phyloP scores from a whole-genome alignment of 2,797 vertebrate species.

The Setipinna tenuifilis region DNA sequence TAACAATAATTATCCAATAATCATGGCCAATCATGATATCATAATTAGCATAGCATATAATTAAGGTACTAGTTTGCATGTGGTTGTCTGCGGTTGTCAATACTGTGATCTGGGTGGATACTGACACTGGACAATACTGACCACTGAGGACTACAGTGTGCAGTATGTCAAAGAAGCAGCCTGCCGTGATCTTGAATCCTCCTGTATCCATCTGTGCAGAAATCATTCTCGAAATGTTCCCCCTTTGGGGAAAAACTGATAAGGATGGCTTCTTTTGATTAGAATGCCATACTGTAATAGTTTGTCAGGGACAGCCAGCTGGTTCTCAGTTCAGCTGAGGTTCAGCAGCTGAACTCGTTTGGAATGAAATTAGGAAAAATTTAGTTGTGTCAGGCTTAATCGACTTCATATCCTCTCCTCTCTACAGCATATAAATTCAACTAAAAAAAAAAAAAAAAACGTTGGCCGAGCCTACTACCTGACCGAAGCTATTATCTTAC shows the following conservation, averaged over 20 bases:
- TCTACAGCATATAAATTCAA: neutral
- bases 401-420: neutral
- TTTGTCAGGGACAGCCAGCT: neutral
- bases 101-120: neutral
- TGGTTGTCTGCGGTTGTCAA: too few relatives aligned
- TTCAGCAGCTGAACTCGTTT: neutral
- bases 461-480: neutral
- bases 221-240: neutral
- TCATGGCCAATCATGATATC: too few relatives aligned
- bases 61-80: neutral
- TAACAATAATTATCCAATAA: neutral
- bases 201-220: neutral
- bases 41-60: too few relatives aligned
- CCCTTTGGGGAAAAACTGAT: neutral
- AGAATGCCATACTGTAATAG: neutral
- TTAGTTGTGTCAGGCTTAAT: neutral
- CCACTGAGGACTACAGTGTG: too few relatives aligned
- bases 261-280: neutral
- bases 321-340: slow-evolving; percentile 8
- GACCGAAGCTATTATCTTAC: neutral
- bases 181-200: neutral
- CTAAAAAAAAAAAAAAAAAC: neutral
- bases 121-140: neutral
- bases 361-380: slow-evolving; percentile 20
- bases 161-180: too few relatives aligned